phyloP scores from a whole-genome alignment of 2,888 invertebrate genomes.

The Falcaria lacertinaria region DNA sequence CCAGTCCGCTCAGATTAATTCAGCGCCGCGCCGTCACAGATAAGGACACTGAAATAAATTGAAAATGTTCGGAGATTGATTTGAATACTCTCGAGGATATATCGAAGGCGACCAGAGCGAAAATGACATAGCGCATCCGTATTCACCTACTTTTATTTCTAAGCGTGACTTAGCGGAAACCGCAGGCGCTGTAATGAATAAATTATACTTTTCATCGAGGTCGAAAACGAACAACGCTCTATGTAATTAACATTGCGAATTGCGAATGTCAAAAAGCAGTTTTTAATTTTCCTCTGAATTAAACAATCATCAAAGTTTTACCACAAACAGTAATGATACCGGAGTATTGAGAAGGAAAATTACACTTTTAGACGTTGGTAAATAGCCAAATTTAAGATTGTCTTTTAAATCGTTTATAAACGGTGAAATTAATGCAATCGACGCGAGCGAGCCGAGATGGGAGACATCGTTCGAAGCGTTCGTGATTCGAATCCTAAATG shows the following conservation, averaged over 20 bases:
- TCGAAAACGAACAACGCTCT: slow-evolving; percentile 40
- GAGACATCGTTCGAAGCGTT: slow-evolving; percentile 69
- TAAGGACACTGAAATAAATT: slow-evolving; percentile 80
- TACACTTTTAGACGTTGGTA: slow-evolving; percentile 35
- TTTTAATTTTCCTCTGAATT: slow-evolving; percentile 36
- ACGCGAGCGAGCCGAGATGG: slow-evolving; percentile 69
- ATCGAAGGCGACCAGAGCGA: slow-evolving; percentile 54
- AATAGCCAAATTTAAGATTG: slow-evolving; percentile 63
- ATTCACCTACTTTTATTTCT: slow-evolving; percentile 37
- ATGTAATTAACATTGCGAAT: slow-evolving; percentile 29
- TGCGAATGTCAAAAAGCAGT: slow-evolving; percentile 10
- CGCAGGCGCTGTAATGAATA: slow-evolving; percentile 52
- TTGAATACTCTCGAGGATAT: slow-evolving; percentile 75
- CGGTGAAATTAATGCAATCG: slow-evolving; percentile 77
- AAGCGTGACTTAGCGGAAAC: slow-evolving; percentile 37
- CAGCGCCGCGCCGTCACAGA: slow-evolving; percentile 75
- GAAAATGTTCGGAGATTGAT: slow-evolving; percentile 80
- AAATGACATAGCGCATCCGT: slow-evolving; percentile 55
- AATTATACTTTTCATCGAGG: slow-evolving; percentile 43
- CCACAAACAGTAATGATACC: not conserved
- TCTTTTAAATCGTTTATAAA: slow-evolving; percentile 77
- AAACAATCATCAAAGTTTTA: slow-evolving; percentile 16
- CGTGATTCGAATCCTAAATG: slow-evolving; percentile 73
- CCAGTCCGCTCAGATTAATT: slow-evolving; percentile 76
- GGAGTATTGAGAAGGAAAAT: slow-evolving; percentile 14